Percentiles rank a stretch among this genome's conserved stretches.
Evolutionary conservation across 2,113 vertebrate species (phyloP).

Genomic region (Nothobranchius furzeri): DNA sequence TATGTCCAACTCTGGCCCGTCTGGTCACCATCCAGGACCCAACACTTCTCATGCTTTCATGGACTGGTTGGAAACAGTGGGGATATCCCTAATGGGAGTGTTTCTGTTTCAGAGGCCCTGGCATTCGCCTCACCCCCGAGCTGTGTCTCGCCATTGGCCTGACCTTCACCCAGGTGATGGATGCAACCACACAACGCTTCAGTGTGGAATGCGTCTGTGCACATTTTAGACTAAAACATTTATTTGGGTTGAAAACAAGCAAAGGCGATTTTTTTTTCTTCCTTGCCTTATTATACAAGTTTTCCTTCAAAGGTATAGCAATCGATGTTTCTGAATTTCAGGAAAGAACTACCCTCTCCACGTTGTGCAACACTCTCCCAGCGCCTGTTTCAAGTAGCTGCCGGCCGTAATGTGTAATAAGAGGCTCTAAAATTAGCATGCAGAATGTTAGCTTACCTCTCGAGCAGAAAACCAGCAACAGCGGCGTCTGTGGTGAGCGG

Average conservation of each 20-base stretch:
- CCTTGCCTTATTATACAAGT: too few relatives aligned
- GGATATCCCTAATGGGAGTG: conserved; percentile 50
- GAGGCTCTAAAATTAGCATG: too few relatives aligned
- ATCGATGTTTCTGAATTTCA: too few relatives aligned
- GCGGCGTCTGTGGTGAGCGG: too few relatives aligned
- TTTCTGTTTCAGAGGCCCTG: conserved; percentile 31
- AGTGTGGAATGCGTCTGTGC: conserved; percentile 40
- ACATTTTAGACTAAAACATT: conserved; percentile 13
- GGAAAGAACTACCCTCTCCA: too few relatives aligned
- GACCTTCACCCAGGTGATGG: conserved; percentile 56
- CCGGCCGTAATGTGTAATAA: too few relatives aligned
- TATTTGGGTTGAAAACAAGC: conserved; percentile 4
- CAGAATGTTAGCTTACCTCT: too few relatives aligned
- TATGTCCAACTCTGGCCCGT: conserved; percentile 59
- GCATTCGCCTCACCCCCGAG: conserved; percentile 45
- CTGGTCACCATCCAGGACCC: conserved; percentile 56
- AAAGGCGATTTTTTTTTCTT: too few relatives aligned
- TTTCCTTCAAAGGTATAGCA: too few relatives aligned
- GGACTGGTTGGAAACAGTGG: conserved; percentile 47
- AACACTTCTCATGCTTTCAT: conserved; percentile 48
- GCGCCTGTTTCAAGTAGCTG: too few relatives aligned
- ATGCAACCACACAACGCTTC: conserved; percentile 37
- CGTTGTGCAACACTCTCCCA: too few relatives aligned
- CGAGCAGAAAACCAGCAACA: too few relatives aligned
- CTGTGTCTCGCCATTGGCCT: conserved; percentile 39